Evolutionary conservation across 2,113 vertebrate species (phyloP), one percentile per base, ranked within the genome.

Genomic region (Notarius lentiginosus): DNA sequence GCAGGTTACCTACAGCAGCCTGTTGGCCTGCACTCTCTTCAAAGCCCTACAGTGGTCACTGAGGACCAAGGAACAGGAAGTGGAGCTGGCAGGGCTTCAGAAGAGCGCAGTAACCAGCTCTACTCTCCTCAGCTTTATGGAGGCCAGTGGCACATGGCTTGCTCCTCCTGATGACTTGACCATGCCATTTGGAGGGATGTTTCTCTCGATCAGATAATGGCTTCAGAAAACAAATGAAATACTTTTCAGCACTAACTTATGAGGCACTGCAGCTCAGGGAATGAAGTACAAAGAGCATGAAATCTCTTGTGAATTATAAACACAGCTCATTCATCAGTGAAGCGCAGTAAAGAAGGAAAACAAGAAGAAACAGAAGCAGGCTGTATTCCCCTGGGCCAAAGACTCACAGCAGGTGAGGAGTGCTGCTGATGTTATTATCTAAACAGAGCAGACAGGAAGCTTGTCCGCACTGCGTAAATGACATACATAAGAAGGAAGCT

Each of bases 41-140:
- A 91, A 88, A 90, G 85, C 8, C 30, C 63, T 17, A 27, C 87
- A 83, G 83, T 82, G 55, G 30, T 84, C 81, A 63, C 82, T 55
- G 86, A 86, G 53, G 53, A 56, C 85, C 84, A 12, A 47, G 7
- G 30, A 27, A 47, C 84, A 91, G 90, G 89, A 92, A 91, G 76
- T 87, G 41, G 66, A 14, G 1, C 84, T 90, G 91, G 89, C 88
- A 88, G 82, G 68, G 58, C 85, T 70, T 91, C 85, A 91, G 82
- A 91, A 61, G 65, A 82, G 60, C 17, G 60, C 55, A 51, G 27
- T 20, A 61, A 83, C 24, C 5, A 22, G 27, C 56, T 49, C 22
- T 68, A 70, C 56, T 85, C 70, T 41, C 63, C 51, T 41, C 63
- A 83, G 56, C 56, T 84, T 90, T 58, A 47, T n/a, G 49, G 72